phyloP scores from a whole-genome alignment of 2,113 vertebrate genomes.

The Mobula hypostoma region DNA sequence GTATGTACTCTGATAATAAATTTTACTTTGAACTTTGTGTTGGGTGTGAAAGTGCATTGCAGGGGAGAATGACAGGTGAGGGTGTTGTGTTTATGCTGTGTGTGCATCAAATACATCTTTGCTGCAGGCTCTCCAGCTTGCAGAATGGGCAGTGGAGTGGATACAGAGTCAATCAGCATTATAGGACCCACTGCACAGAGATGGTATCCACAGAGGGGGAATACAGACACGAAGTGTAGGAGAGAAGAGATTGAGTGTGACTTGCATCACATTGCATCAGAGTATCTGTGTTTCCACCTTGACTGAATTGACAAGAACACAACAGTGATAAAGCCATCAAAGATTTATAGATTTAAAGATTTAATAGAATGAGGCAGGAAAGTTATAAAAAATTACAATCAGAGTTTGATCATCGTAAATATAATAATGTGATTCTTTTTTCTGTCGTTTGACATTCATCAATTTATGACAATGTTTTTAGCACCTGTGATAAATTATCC shows the following conservation, averaged over 20 bases:
- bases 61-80: too few relatives aligned
- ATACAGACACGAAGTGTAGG: neutral
- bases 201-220: too few relatives aligned
- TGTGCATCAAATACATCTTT: neutral
- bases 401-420: neutral
- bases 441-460: neutral
- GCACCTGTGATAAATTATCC: neutral
- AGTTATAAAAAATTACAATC: neutral
- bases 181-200: neutral
- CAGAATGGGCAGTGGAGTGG: too few relatives aligned
- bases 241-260: too few relatives aligned
- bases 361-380: neutral
- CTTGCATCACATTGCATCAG: neutral
- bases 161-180: neutral
- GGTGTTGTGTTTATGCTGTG: neutral
- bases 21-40: too few relatives aligned
- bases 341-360: neutral
- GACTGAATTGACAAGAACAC: neutral
- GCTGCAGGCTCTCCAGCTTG: too few relatives aligned
- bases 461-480: neutral
- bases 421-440: neutral
- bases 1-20: too few relatives aligned
- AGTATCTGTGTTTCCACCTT: neutral
- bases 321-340: neutral
- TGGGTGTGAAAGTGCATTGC: too few relatives aligned